These are phyloP conservation scores for Eupithecia vulgata DNA, from an alignment of 2,888 invertebrate species.

Conservation along the genomic window DNA sequence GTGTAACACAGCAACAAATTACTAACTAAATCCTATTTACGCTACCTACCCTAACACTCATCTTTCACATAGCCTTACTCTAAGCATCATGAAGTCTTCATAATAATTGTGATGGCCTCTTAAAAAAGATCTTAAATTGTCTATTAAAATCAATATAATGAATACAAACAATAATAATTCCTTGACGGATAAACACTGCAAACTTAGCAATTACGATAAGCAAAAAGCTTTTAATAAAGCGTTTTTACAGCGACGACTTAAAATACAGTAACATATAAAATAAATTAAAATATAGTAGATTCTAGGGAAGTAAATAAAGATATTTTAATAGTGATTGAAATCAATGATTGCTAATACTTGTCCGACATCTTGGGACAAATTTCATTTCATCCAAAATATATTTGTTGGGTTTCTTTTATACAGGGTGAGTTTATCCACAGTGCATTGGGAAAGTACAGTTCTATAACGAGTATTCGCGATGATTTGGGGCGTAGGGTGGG, in stretches of 20 bases:
- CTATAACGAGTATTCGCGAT: constrained; percentile 48
- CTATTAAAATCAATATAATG: constrained; percentile 72
- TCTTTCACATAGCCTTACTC: constrained; percentile 65
- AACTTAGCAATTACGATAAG: constrained; percentile 70
- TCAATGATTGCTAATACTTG: constrained; percentile 53
- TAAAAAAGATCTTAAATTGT: constrained; percentile 71
- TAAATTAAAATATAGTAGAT: constrained; percentile 65
- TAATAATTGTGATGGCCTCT: constrained; percentile 77
- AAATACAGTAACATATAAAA: constrained; percentile 64
- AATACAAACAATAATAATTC: constrained; percentile 71
- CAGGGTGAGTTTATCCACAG: constrained; percentile 68
- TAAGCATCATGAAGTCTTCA: constrained; percentile 67
- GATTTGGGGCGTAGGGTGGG: constrained; percentile 35
- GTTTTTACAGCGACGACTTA: constrained; percentile 75
- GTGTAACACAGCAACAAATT: constrained; percentile 72
- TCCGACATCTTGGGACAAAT: constrained; percentile 46
- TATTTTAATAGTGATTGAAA: constrained; percentile 56
- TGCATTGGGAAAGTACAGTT: constrained; percentile 57
- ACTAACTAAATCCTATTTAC: constrained; percentile 72
- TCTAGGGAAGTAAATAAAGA: constrained; percentile 52
- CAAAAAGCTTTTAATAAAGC: constrained; percentile 70
- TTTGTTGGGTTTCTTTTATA: constrained; percentile 41
- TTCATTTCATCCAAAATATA: constrained; percentile 48
- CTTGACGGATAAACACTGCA: constrained; percentile 65
- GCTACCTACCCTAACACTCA: constrained; percentile 70